Base-by-base conservation (phyloP, 2,113 vertebrate species). In the Colinus virginianus region DNA sequence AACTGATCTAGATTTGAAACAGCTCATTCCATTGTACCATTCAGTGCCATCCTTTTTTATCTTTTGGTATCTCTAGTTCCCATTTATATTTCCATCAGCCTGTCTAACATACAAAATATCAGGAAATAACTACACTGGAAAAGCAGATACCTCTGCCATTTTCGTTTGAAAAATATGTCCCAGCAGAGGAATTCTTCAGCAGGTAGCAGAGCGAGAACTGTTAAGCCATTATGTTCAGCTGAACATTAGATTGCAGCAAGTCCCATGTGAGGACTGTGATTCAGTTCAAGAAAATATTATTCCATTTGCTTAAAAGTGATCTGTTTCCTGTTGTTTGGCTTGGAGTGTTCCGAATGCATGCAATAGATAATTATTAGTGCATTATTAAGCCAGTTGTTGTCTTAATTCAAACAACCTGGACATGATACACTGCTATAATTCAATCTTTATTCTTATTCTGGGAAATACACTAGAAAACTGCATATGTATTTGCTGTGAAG, bases 241-340 rank as follows among this genome's bases (percentile, higher is more conserved):
- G 71, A 48, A 16, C 2, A 7, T 0, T 1, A 71, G 40, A 59
- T 46, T 11, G 0, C 46, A 59, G 34, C 2, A 7, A 53, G 30
- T 90, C 11, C 32, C 28, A 2, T 61, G 16, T 58, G 58, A 87
- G 26, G 13, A 6, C 23, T 90, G 7, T 61, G 70, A 78, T 63
- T 71, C 34, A 48, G 23, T 59, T 32, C 71, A 36, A 46, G 45
- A 23, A 22, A 49, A 36, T 72, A 64, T 69, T 74, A 71, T 84
- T 62, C 58, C 59, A 56, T 90, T 71, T 55, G 9, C 58, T 75
- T 94, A 49, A 78, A 90, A 96, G 77, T 0, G 0, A 16, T 82
- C 25, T 66, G 11, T 11, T 82, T 32, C 19, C 36, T 10, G 6
- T 26, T 86, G 12, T 91, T 86, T 58, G 11, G 2, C 6, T 32